phyloP scores from a whole-genome alignment of 1,140 invertebrate genomes.

The Achroia grisella region DNA sequence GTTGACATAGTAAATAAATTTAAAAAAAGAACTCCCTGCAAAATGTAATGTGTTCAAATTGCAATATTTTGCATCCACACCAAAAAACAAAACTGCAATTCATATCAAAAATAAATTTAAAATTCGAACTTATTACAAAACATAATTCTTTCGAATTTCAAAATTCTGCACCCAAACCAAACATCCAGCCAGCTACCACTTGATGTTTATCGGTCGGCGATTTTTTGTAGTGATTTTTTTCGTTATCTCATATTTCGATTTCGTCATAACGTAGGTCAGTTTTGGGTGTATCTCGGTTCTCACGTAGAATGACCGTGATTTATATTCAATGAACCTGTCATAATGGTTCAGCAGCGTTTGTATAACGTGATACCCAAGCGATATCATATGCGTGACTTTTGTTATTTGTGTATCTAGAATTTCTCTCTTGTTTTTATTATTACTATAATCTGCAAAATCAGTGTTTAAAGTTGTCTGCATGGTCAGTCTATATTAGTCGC shows the following conservation, averaged over 20 bases:
- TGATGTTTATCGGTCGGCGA: slow-evolving; percentile 1
- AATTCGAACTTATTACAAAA: not conserved
- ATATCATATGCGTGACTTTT: not conserved
- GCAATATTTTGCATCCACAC: no score
- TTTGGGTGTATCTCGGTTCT: slow-evolving; percentile 21
- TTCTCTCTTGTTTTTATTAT: no score
- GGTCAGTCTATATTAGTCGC: no score
- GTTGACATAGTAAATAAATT: no score
- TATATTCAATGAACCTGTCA: slow-evolving; percentile 17
- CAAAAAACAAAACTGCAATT: no score
- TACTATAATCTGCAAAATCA: no score
- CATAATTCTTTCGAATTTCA: no score
- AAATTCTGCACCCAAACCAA: not conserved
- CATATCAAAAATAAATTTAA: not conserved
- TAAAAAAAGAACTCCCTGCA: no score
- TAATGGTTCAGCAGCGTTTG: slow-evolving; percentile 9
- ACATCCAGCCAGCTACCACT: not conserved
- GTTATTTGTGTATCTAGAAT: no score
- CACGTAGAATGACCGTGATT: slow-evolving; percentile 28
- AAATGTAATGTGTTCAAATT: no score
- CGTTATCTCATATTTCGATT: slow-evolving; percentile 12
- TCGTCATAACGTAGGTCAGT: slow-evolving; percentile 30
- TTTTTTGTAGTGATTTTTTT: slow-evolving; percentile 22
- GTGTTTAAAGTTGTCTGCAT: no score
- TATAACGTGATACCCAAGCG: not conserved